Base-by-base conservation (phyloP, 1,140 invertebrate species). In the Bombus soroeensis region DNA sequence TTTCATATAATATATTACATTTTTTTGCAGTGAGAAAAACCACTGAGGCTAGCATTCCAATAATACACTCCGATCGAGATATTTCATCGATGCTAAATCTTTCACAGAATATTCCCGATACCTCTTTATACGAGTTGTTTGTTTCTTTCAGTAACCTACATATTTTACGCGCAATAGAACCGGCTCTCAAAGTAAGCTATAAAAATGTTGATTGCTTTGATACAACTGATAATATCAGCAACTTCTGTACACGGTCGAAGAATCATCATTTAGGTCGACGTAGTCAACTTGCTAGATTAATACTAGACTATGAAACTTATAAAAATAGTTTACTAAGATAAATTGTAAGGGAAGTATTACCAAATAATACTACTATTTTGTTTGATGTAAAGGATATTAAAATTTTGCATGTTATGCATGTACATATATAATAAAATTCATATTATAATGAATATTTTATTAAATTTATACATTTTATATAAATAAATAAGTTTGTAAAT, bases 101-200 rank as follows among this genome's bases (percentile, higher is more conserved):
- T 28, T 89, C 92, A 12, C 75, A 92, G 47, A 87, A 92, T 59
- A 91, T 90, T 71, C 71, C 93, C 34, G 88, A 92, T 22, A 93
- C 94, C 34, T 96, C 96, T 83, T 88, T 97, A 28, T 97, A 96
- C 87, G 95, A 96, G 71, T 96, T 98, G 95, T 97, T 97, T 89
- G 91, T 97, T 13, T 93, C 95, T 53, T 95, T 95, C 85, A 95
- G 95, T 83, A 94, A 96, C 77, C 74, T 97, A 3, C 97, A 97
- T 92, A 93, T 97, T n/a, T 95, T 98, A 89, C 95, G 97, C 76
- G 97, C 97, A 28, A 96, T 97, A 22, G 97, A 98, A 92, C 97
- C 97, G 74, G 96, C 96, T 32, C 94, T 98, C 43, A 96, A 96
- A 91, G 93, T 97, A 37, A 94, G 94, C 86, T 97, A 97, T 92